Evolutionary conservation across 2,113 vertebrate genomes (phyloP).

Genomic region (Thryonomys swinderianus): DNA sequence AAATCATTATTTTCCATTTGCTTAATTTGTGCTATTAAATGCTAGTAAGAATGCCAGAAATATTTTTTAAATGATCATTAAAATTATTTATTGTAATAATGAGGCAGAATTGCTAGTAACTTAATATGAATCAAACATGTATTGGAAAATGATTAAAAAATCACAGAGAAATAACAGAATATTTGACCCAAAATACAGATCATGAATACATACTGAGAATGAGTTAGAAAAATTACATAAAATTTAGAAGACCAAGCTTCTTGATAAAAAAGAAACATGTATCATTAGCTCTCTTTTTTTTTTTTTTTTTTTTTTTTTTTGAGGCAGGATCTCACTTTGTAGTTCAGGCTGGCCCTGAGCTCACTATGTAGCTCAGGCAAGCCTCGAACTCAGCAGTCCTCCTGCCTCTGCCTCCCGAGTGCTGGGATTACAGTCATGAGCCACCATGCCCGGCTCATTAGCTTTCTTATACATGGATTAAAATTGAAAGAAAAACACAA

Average conservation of each 20-base stretch:
- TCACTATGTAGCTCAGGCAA: too few species aligned
- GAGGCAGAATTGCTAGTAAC: slow-evolving; percentile 58
- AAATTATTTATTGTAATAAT: slow-evolving; percentile 69
- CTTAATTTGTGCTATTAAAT: slow-evolving; percentile 76
- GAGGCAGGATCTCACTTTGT: too few species aligned
- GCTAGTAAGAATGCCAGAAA: slow-evolving; percentile 63
- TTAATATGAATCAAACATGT: slow-evolving; percentile 59
- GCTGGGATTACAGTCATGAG: too few species aligned
- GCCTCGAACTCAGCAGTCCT: too few species aligned
- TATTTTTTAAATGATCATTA: slow-evolving; percentile 72
- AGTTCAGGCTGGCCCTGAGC: too few species aligned
- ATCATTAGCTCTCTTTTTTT: background rate
- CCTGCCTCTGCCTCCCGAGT: too few species aligned
- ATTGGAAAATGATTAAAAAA: slow-evolving; percentile 38
- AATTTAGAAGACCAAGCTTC: background rate
- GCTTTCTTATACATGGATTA: background rate
- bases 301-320: too few species aligned
- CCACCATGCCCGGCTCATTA: too few species aligned
- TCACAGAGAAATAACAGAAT: background rate
- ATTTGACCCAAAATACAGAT: background rate
- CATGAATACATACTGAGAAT: background rate
- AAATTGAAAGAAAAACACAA: background rate
- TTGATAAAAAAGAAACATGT: background rate
- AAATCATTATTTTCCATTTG: slow-evolving; percentile 77
- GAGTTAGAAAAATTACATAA: background rate